Conservation (phyloP, 1,140 invertebrate species). For the Arctopsyche grandis region DNA sequence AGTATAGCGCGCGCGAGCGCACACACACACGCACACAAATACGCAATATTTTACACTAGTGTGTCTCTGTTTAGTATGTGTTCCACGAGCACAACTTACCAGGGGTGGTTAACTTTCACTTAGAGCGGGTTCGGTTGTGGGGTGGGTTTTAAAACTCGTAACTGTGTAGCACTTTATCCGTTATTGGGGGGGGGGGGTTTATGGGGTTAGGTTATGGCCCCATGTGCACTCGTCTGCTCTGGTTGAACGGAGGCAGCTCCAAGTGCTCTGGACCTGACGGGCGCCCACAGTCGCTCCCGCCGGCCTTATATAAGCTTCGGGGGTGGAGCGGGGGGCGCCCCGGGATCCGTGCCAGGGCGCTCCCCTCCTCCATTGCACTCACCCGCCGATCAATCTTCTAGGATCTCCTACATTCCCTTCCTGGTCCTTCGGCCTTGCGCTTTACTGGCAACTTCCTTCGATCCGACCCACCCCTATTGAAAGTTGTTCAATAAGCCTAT, state of each 20-base stretch:
- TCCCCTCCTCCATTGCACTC: not conserved
- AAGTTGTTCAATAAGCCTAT: too few species aligned
- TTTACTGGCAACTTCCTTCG: too few species aligned
- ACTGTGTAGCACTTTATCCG: not conserved
- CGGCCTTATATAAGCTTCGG: conserved; percentile 65
- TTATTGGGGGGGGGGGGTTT: conserved; percentile 3
- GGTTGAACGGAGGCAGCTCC: conserved; percentile 60
- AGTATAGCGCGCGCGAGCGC: not conserved
- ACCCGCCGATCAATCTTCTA: not conserved
- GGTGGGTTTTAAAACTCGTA: not conserved
- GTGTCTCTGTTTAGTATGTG: not conserved
- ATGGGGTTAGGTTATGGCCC: conserved; percentile 9
- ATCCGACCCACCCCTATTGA: too few species aligned
- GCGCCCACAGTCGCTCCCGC: conserved; percentile 60
- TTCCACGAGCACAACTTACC: not conserved
- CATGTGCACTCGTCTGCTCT: conserved; percentile 47
- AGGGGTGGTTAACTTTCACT: not conserved
- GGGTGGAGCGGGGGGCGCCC: conserved; percentile 59
- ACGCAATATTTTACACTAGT: not conserved
- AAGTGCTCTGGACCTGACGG: conserved; percentile 66
- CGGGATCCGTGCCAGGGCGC: conserved; percentile 57
- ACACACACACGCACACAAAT: not conserved
- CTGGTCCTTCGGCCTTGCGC: too few species aligned
- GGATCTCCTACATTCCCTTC: not conserved
- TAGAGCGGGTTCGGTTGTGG: not conserved